These are phyloP conservation scores for Andrena marginata DNA, from an alignment of 2,888 invertebrate genomes.

Conservation along the genomic window DNA sequence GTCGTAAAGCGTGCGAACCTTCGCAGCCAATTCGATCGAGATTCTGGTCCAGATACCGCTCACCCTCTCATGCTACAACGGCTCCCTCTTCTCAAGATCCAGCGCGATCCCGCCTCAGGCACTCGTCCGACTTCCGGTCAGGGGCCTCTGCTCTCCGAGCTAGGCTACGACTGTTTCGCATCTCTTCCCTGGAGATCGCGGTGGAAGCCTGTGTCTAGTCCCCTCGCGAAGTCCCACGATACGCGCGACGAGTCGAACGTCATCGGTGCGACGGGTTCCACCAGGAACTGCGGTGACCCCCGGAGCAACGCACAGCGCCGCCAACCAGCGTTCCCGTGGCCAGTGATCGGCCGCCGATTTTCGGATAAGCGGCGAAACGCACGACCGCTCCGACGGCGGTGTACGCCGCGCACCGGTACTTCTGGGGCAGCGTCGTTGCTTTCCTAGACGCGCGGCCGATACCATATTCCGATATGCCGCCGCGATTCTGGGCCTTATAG, in stretches of 20 bases:
- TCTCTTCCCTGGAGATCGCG: too few species aligned
- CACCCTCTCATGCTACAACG: slow-evolving; percentile 42
- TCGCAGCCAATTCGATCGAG: slow-evolving; percentile 80
- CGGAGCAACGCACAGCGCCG: neutral
- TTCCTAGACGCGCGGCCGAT: slow-evolving; percentile 41
- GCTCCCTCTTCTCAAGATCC: slow-evolving; percentile 28
- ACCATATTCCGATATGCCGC: slow-evolving; percentile 48
- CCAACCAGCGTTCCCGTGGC: slow-evolving; percentile 6
- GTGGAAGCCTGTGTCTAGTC: too few species aligned
- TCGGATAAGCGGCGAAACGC: slow-evolving; percentile 50
- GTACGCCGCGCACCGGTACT: slow-evolving; percentile 37
- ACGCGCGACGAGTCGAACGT: too few species aligned
- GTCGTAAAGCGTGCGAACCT: slow-evolving; percentile 81
- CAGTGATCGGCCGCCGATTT: slow-evolving; percentile 32
- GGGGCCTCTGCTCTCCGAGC: neutral
- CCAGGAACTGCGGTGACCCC: neutral
- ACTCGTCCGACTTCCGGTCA: slow-evolving; percentile 50
- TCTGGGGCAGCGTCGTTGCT: slow-evolving; percentile 42
- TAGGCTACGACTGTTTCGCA: neutral
- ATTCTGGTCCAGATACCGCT: slow-evolving; percentile 78
- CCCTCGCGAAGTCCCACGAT: too few species aligned
- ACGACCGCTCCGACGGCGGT: slow-evolving; percentile 34
- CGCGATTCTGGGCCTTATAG: slow-evolving; percentile 18
- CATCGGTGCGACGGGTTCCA: too few species aligned
- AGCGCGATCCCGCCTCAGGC: slow-evolving; percentile 29